A percentile compares a stretch with the other conserved stretches of the same genome.
These are phyloP conservation scores for Metacarcinus magister DNA, from an alignment of 2,888 invertebrate genomes.

Conservation along the genomic window DNA sequence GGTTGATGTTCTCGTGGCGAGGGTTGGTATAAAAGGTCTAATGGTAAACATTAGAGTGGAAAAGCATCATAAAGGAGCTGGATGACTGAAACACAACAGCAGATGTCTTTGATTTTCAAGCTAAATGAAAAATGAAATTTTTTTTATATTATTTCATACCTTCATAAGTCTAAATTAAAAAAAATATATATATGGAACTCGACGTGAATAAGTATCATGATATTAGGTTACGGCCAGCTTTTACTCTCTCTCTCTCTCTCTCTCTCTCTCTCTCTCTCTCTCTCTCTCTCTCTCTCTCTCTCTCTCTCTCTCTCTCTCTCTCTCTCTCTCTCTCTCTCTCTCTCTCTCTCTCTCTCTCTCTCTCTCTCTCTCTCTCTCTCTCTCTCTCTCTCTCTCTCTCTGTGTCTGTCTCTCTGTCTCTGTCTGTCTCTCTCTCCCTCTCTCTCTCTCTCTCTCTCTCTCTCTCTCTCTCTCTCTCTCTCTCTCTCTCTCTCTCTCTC, in stretches of 20 bases:
- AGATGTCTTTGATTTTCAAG: not conserved
- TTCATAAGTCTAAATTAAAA: not conserved
- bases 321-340: slow-evolving; percentile 28
- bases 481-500: slow-evolving; percentile 16
- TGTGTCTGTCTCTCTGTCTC: not conserved
- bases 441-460: slow-evolving; percentile 34
- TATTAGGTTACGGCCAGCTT: not conserved
- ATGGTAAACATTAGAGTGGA: too few relatives aligned
- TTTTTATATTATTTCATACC: not conserved
- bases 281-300: slow-evolving; percentile 32
- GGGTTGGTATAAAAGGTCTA: too few relatives aligned
- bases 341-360: not conserved
- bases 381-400: slow-evolving; percentile 28
- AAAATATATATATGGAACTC: not conserved
- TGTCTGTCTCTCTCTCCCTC: slow-evolving; percentile 36
- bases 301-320: slow-evolving; percentile 34
- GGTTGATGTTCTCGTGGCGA: too few relatives aligned
- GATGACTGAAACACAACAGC: too few relatives aligned
- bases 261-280: slow-evolving; percentile 16
- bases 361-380: slow-evolving; percentile 16
- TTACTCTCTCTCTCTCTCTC: not conserved
- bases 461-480: not conserved
- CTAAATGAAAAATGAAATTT: not conserved
- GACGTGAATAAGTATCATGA: not conserved
- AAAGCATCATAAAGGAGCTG: too few relatives aligned